Base-by-base conservation (phyloP, 2,797 vertebrate genomes). In the Hippopotamyrus pictus region DNA sequence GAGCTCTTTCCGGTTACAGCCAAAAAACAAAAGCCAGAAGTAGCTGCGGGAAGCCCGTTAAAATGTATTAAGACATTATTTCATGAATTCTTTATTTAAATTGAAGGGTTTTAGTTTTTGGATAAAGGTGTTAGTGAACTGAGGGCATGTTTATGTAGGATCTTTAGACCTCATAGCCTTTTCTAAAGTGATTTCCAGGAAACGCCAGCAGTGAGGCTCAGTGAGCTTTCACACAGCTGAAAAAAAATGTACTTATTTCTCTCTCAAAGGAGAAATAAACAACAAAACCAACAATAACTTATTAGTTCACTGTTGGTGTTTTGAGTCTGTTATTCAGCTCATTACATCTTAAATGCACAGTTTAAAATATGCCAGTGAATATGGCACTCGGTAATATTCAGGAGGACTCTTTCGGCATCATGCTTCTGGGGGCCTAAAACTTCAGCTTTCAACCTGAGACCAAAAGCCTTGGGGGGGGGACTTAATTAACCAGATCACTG, bases 1-100 rank as follows among this genome's bases (percentile, higher is more conserved):
- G 37, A 3, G 17, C 76, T n/a, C 41, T n/a, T 46, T 82, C 41
- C 19, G 19, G 76, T 46, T 44, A n/a, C 37, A 82, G 41, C 59
- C 6, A 7, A 44, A 37, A 41, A 19, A 37, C 17, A 37, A n/a
- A 44, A 44, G 41, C 37, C 2, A 46, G 2, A 82, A n/a, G 73
- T 44, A 46, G 17, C 17, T 19, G n/a, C 3, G 41, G 54, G n/a
- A 88, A 88, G 14, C 37, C n/a, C 5, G 59, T 46, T n/a, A 62
- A 22, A 69, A 88, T 41, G 9, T 59, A 86, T 86, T 51, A 50
- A 89, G 46, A 69, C 19, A 83, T 86, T 86, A 22, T 88, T 62
- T 88, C 59, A 65, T 85, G 2, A 50, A 14, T 85, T 54, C 7
- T 41, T 79, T 37, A 54, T 54, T 86, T 65, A 54, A 86, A 82